Percentiles rank a stretch among this genome's conserved stretches.
These are phyloP conservation scores for Gymnocheta viridis DNA, from an alignment of 2,888 invertebrate genomes.

Conservation along the genomic window DNA sequence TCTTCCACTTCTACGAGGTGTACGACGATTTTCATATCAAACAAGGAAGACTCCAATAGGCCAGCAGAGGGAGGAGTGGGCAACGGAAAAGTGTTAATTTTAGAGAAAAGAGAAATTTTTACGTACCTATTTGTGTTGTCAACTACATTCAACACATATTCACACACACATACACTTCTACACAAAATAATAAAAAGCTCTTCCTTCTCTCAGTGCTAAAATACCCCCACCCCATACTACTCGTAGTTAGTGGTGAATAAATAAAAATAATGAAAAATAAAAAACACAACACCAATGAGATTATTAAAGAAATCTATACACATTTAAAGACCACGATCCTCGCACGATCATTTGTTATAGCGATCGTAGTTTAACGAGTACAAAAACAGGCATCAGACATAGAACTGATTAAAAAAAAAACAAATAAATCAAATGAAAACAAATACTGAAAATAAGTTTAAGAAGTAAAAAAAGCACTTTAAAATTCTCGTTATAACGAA, in stretches of 20 bases:
- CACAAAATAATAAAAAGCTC: slow-evolving; percentile 54
- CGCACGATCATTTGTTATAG: slow-evolving; percentile 56
- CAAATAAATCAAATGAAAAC: background rate
- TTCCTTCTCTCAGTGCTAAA: slow-evolving; percentile 55
- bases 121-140: slow-evolving; percentile 25
- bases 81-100: slow-evolving; percentile 56
- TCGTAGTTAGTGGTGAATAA: slow-evolving; percentile 3
- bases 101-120: slow-evolving; percentile 53
- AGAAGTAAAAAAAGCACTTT: slow-evolving; percentile 31
- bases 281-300: background rate
- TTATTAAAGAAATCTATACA: background rate
- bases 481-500: slow-evolving; percentile 27
- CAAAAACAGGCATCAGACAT: slow-evolving; percentile 47
- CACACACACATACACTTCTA: background rate
- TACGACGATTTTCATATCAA: slow-evolving; percentile 32
- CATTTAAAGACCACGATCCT: slow-evolving; percentile 50
- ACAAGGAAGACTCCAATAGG: slow-evolving; percentile 24
- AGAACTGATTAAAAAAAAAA: slow-evolving; percentile 44
- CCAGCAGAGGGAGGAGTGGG: background rate
- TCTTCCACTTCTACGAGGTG: background rate
- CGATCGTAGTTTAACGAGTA: slow-evolving; percentile 33
- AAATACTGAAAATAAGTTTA: slow-evolving; percentile 20
- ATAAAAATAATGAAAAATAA: slow-evolving; percentile 19
- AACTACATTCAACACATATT: background rate
- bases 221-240: slow-evolving; percentile 52